Evolutionary conservation across 2,113 vertebrate species (phyloP), one percentile per base, ranked within the genome.

Genomic region (Nyctereutes procyonoides): DNA sequence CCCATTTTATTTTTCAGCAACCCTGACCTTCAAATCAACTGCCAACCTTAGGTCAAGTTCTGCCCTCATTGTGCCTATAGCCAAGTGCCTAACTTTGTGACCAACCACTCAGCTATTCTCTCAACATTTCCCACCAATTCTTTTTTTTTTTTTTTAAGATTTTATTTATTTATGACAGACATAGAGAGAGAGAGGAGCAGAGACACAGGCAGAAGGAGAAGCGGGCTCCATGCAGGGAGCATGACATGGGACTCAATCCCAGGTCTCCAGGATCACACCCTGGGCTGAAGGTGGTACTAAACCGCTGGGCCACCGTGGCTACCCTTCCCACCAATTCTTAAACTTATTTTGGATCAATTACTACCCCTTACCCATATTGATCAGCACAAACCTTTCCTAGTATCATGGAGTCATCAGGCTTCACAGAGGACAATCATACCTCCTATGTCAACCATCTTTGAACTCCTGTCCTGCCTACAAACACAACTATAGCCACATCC

Each of bases 41-140:
- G 6, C 58, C 24, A 20, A 1, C 32, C 7, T 20, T 14, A 13
- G 6, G 14, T 5, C 20, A 35, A 53, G 35, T 55, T 91, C 53
- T 53, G 10, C 10, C 38, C 14, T 58, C 4, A 2, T 1, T 79
- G 19, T 6, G 65, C 15, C n/a, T 26, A 0, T 2, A 32, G 13
- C 51, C 48, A 24, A 0, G 13, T 28, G 35, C 38, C 62, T 91
- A 38, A 58, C 26, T 62, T 73, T 9, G 1, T 9, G 35, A 22
- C 11, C 30, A 80, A 19, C 71, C 32, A 60, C 28, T 67, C 13
- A 38, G 13, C 32, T 56, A 48, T 4, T 17, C 35, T 55, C 60
- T 55, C 38, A 56, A 32, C 30, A 77, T 10, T 51, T 13, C 12
- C 32, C 15, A 58, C 30, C 8, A 82, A 26, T 8, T n/a, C 6